These are phyloP conservation scores for Parapsyche elsis DNA, from an alignment of 1,140 invertebrate genomes.

Conservation along the genomic window DNA sequence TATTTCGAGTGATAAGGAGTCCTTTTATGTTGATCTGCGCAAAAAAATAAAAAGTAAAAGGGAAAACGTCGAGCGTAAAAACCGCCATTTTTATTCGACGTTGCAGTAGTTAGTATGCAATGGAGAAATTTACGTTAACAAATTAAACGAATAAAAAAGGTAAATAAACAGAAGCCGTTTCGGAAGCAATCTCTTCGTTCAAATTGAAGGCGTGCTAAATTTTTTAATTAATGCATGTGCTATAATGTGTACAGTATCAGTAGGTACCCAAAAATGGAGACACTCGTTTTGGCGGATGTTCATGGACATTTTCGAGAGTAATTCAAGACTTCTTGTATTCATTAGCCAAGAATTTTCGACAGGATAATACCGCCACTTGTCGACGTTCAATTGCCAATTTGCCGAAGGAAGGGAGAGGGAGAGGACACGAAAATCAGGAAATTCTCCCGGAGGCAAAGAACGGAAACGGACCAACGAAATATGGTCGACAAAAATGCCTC, in stretches of 20 bases:
- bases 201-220: too few species aligned
- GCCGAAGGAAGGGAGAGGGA: neutral
- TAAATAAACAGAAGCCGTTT: neutral
- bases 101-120: neutral
- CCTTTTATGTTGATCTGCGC: slow-evolving; percentile 35
- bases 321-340: slow-evolving; percentile 42
- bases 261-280: neutral
- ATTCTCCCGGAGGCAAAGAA: slow-evolving; percentile 30
- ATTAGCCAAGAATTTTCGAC: slow-evolving; percentile 48
- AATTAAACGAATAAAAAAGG: slow-evolving; percentile 18
- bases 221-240: too few species aligned
- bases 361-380: slow-evolving; percentile 45
- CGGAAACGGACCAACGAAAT: slow-evolving; percentile 37
- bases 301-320: slow-evolving; percentile 2
- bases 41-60: slow-evolving; percentile 8
- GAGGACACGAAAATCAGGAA: slow-evolving; percentile 26
- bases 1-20: slow-evolving; percentile 45
- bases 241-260: too few species aligned
- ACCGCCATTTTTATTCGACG: neutral
- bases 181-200: neutral
- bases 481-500: slow-evolving; percentile 21
- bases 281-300: neutral
- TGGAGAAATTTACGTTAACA: slow-evolving; percentile 5
- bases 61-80: neutral
- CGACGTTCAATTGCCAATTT: slow-evolving; percentile 54